Base-by-base conservation (phyloP, 2,888 invertebrate species). In the Amphipyra berbera region DNA sequence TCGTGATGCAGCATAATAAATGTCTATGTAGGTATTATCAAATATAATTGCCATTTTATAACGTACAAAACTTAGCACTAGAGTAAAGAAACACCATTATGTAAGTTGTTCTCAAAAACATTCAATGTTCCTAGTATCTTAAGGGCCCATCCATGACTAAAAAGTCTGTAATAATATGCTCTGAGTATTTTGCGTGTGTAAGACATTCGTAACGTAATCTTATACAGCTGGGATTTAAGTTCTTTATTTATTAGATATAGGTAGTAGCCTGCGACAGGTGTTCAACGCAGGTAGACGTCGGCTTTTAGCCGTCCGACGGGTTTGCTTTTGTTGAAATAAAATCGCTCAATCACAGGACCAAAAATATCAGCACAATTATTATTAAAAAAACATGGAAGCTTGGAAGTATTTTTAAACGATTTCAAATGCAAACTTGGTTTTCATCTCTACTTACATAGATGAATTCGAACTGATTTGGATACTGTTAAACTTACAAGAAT, bases 261-360 rank as follows among this genome's bases (percentile, higher is more conserved):
- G n/a, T n/a, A n/a, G 52, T 48, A 78, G 76, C 65, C 61, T 77
- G 80, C 88, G 93, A 90, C 94, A 94, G 94, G 93, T 94, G 94
- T 89, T 89, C 85, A 84, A 78, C 86, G 89, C 94, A 94, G 94
- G 94, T 94, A 94, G 90, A 83, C 82, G 78, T 82, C 76, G 76
- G 68, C 68, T 75, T 79, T 71, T 70, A 78, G 68, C 78, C 76
- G 81, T 66, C 82, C 73, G 83, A 70, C 77, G 80, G 73, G 80
- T 75, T 70, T 71, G 73, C 82, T 85, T 88, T 86, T 87, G 84
- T 86, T 78, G 77, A 76, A 83, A 82, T 78, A 78, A 83, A 84
- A 82, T 79, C 75, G 54, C 76, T 83, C 69, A 76, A 79, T 79
- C 78, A 72, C 73, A 71, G 74, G 67, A 56, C 69, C 67, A 56